phyloP scores from a whole-genome alignment of 1,140 invertebrate genomes.

The Neotoxoptera formosana region DNA sequence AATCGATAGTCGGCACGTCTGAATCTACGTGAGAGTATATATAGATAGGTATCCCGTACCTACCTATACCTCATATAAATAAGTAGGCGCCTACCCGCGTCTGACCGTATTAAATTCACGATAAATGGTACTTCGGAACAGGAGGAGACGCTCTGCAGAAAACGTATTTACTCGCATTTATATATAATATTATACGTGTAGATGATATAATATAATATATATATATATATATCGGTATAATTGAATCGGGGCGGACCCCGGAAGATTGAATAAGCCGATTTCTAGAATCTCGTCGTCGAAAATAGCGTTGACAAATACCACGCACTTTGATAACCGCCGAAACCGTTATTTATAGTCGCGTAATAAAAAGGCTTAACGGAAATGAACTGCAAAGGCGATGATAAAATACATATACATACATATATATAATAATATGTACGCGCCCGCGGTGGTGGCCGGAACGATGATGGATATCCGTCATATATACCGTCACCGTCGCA shows the following conservation, averaged over 20 bases:
- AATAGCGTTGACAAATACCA: slow-evolving; percentile 4
- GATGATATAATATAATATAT: not conserved
- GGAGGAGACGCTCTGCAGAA: not conserved
- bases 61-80: not conserved
- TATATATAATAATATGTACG: not conserved
- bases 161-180: not conserved
- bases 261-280: slow-evolving; percentile 24
- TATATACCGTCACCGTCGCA: not conserved
- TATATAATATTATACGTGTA: not conserved
- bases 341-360: not conserved
- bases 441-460: not conserved
- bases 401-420: not conserved
- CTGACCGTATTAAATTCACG: not conserved
- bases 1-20: not conserved
- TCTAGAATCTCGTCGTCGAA: not conserved
- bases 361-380: slow-evolving; percentile 20
- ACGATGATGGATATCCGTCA: not conserved
- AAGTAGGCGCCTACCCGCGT: not conserved
- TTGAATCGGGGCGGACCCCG: not conserved
- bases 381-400: not conserved
- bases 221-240: no score
- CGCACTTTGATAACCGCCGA: not conserved
- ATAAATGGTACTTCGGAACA: not conserved
- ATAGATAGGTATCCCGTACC: not conserved
- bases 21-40: not conserved